Conservation (phyloP, 2,888 invertebrate species). For the Ametastegia equiseti region DNA sequence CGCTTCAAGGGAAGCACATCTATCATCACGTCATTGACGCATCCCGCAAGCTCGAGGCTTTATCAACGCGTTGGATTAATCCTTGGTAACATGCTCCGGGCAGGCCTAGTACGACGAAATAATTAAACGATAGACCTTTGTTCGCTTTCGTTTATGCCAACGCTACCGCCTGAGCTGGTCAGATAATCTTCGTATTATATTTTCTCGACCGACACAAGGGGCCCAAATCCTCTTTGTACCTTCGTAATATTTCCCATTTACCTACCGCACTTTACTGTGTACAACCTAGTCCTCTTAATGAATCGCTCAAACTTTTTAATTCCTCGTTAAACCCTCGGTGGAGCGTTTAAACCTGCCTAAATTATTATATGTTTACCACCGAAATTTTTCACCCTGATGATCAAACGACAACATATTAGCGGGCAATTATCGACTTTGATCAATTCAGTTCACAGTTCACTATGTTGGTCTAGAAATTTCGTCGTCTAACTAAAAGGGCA, state of each 20-base stretch:
- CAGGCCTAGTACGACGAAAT: background rate
- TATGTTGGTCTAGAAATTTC: background rate
- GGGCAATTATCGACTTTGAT: background rate
- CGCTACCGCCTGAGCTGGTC: background rate
- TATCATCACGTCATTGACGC: background rate
- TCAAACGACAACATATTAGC: background rate
- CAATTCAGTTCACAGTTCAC: background rate
- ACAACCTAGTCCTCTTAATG: background rate
- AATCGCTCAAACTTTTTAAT: background rate
- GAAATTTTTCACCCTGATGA: background rate
- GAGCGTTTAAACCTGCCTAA: background rate
- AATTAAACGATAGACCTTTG: conserved; percentile 19
- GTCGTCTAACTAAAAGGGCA: background rate
- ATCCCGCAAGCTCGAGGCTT: background rate
- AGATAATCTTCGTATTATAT: background rate
- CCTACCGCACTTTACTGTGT: background rate
- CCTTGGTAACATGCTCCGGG: background rate
- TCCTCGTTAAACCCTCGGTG: background rate
- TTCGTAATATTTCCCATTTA: background rate
- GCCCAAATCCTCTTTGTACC: conserved; percentile 15
- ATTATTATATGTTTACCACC: too few species aligned
- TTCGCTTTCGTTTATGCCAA: background rate
- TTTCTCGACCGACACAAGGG: background rate
- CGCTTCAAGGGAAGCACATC: background rate
- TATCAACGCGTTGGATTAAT: background rate